phyloP scores from a whole-genome alignment of 2,797 vertebrate species.

The Cheirogaleus major region DNA sequence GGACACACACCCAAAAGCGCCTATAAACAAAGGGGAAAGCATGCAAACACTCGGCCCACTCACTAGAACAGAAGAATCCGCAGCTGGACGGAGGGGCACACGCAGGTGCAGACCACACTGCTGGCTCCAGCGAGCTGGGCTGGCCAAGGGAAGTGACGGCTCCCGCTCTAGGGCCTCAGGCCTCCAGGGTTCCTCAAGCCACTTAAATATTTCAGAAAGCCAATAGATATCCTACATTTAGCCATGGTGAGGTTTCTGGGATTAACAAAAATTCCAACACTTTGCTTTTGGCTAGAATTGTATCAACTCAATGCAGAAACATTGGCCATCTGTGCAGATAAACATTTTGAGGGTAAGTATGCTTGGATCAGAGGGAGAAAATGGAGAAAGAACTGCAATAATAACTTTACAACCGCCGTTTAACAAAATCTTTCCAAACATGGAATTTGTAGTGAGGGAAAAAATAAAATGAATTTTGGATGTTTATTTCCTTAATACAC shows the following conservation, averaged over 20 bases:
- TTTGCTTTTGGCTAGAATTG: constrained; percentile 55
- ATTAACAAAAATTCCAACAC: background rate
- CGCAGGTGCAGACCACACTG: constrained; percentile 40
- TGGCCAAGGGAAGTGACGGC: background rate
- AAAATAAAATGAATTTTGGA: background rate
- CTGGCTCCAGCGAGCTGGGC: background rate
- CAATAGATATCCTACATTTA: background rate
- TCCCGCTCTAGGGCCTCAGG: background rate
- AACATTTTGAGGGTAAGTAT: background rate
- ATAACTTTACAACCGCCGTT: background rate
- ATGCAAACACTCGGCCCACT: constrained; percentile 30
- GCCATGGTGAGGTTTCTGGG: background rate
- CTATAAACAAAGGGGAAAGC: constrained; percentile 44
- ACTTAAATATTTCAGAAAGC: constrained; percentile 19
- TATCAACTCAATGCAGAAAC: constrained; percentile 3
- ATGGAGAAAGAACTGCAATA: background rate
- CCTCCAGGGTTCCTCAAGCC: background rate
- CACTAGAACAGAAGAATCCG: background rate
- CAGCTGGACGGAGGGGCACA: background rate
- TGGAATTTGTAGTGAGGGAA: background rate
- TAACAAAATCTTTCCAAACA: constrained; percentile 36
- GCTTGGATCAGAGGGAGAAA: constrained; percentile 7
- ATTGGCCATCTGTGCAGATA: background rate
- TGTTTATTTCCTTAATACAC: constrained; percentile 23
- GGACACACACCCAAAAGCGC: background rate